Conservation (phyloP, 2,113 vertebrate genomes). For the Pedetes capensis region DNA sequence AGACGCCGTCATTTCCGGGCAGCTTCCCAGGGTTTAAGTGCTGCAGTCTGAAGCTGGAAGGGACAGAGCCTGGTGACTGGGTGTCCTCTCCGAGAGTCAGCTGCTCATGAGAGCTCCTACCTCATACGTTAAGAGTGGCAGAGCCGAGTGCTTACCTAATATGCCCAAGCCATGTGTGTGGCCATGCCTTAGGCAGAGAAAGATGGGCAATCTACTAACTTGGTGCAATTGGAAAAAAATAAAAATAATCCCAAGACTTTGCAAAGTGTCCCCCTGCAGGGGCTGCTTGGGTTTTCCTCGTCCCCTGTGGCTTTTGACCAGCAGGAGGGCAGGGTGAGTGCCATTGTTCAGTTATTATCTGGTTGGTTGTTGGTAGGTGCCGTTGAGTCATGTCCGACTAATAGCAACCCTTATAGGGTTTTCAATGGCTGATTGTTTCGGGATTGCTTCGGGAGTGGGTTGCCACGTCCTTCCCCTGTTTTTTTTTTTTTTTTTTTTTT, state of each 20-base stretch:
- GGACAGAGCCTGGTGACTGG: fast-evolving
- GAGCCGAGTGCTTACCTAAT: not conserved
- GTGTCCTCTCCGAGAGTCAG: not conserved
- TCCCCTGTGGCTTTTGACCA: not conserved
- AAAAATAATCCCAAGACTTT: not conserved
- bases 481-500: too few relatives aligned
- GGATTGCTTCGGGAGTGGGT: too few relatives aligned
- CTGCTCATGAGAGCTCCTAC: fast-evolving
- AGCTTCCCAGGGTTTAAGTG: too few relatives aligned
- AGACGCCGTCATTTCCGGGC: not conserved
- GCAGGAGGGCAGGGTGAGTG: not conserved
- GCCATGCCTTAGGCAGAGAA: not conserved
- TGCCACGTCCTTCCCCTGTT: too few relatives aligned
- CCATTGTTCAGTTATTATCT: not conserved
- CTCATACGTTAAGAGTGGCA: too few relatives aligned
- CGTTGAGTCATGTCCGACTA: too few relatives aligned
- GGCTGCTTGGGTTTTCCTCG: not conserved
- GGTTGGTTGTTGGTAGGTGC: too few relatives aligned
- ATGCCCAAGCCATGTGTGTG: fast-evolving
- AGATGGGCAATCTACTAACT: not conserved
- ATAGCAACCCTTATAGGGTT: too few relatives aligned
- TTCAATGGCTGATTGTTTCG: too few relatives aligned
- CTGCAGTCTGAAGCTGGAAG: not conserved
- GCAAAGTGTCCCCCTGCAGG: too few relatives aligned
- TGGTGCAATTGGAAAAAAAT: too few relatives aligned